Conservation (phyloP, 2,888 invertebrate genomes). For the Nomada goodeniana region DNA sequence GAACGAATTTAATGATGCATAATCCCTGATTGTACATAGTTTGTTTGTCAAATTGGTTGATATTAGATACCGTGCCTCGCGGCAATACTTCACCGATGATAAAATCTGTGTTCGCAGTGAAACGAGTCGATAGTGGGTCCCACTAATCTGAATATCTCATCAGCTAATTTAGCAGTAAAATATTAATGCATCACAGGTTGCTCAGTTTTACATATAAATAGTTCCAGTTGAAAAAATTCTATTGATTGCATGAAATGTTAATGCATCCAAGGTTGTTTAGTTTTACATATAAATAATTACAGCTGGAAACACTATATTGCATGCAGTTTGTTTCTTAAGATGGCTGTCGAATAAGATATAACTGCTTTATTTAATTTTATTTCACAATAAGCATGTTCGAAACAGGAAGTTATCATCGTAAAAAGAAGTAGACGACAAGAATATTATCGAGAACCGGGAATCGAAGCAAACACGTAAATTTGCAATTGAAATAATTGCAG, state of each 20-base stretch:
- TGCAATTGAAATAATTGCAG: too few species aligned
- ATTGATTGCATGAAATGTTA: neutral
- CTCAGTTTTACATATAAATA: neutral
- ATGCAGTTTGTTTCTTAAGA: too few species aligned
- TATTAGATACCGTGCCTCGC: neutral
- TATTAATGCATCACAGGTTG: neutral
- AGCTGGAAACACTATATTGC: neutral
- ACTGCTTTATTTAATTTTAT: too few species aligned
- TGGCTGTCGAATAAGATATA: too few species aligned
- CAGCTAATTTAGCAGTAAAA: neutral
- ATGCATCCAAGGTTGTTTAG: neutral
- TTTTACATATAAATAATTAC: neutral
- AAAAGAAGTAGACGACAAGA: too few species aligned
- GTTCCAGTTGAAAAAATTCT: neutral
- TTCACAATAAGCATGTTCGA: too few species aligned
- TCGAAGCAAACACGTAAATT: too few species aligned
- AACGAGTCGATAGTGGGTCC: neutral
- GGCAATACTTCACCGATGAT: conserved; percentile 15
- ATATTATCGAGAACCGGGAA: too few species aligned
- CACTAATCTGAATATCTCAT: conserved; percentile 12
- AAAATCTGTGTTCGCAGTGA: conserved; percentile 6
- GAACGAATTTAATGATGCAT: neutral
- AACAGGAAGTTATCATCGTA: too few species aligned
- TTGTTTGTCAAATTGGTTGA: conserved; percentile 15
- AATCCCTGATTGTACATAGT: neutral